These are phyloP conservation scores for Propithecus perrieri DNA, from an alignment of 2,797 vertebrate species.

Conservation along the genomic window DNA sequence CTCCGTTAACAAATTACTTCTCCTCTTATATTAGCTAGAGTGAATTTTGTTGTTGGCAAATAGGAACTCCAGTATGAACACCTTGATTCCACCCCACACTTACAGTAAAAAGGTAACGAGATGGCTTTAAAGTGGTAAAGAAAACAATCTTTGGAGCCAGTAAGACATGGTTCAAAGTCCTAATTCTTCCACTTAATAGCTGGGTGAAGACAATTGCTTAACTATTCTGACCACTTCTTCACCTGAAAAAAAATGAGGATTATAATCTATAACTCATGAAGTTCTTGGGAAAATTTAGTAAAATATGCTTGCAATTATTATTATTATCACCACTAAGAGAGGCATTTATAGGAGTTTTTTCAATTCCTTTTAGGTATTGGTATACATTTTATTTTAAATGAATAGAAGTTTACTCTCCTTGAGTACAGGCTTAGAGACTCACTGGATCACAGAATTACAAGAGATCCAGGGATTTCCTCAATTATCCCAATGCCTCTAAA, in stretches of 20 bases:
- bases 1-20: background rate
- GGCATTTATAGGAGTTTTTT: background rate
- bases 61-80: background rate
- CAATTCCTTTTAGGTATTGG: background rate
- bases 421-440: background rate
- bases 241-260: constrained; percentile 4
- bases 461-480: background rate
- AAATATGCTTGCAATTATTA: background rate
- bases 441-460: background rate
- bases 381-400: constrained; percentile 34
- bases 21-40: background rate
- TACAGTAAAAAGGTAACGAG: background rate
- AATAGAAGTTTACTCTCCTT: background rate
- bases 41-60: background rate
- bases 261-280: background rate
- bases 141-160: constrained; percentile 3
- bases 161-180: background rate
- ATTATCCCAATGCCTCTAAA: background rate
- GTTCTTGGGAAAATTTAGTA: background rate
- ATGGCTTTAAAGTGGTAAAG: background rate
- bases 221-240: background rate
- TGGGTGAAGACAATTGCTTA: background rate
- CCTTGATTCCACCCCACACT: background rate
- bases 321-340: background rate
- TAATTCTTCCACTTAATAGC: background rate